Base-by-base conservation (phyloP, 1,140 invertebrate species). In the Pseudomyrmex concolor region DNA sequence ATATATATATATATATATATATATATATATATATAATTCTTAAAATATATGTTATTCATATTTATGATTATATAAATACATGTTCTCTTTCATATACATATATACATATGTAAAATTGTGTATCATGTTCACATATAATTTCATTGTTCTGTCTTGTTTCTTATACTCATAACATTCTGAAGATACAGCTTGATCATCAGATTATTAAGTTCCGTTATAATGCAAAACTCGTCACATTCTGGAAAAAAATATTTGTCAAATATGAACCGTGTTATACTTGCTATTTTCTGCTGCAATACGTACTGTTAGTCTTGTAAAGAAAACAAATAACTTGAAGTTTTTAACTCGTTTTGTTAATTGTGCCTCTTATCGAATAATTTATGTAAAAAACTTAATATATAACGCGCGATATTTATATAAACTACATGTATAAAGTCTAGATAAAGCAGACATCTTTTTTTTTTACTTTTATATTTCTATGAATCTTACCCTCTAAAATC, bases 401-500 rank as follows among this genome's bases (percentile, higher is more conserved):
- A 34, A 7, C 5, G 34, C 34, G 34, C 34, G 0, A 48, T 77
- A 77, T 67, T n/a, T 55, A 2, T 45, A 12, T n/a, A 25, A 45
- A 57, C 17, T 15, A 54, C 34, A 34, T 34, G 3, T 25, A 25
- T 25, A 25, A 25, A 25, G 25, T 25, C 5, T 34, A 34, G 12
- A 51, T 19, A 34, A 74, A 25, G 25, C 19, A 2, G n/a, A 64
- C 1, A 17, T 51, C 2, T 34, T 15, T 1, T 68, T 1, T 34
- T 15, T 1, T 68, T n/a, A 17, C 25, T 45, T 34, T n/a, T 34
- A 59, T n/a, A 12, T 48, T 1, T 78, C 12, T 22, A 2, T 50
- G n/a, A 80, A 71, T 80, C 92, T 94, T 93, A 94, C 94, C 91
- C 84, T 87, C 92, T 80, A 94, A 86, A 81, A 87, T 22, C 22